Percentiles rank a stretch among this genome's conserved stretches.
Conservation (phyloP, 2,797 vertebrate genomes). For the Eulemur coronatus region DNA sequence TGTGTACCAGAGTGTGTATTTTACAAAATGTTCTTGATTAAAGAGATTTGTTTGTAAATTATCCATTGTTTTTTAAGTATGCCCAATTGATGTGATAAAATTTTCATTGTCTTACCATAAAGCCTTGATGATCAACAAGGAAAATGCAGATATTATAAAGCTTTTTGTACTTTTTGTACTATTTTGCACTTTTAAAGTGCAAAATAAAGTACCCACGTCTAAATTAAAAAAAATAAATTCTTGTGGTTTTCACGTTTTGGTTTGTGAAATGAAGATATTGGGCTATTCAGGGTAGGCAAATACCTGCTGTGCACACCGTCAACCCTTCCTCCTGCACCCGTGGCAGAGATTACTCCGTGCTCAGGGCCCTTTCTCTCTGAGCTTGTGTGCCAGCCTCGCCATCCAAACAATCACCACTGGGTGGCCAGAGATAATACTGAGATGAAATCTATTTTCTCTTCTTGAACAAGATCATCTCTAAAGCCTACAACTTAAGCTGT, state of each 20-base stretch:
- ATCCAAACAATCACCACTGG: neutral
- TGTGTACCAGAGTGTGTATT: too few relatives aligned
- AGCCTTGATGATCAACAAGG: too few relatives aligned
- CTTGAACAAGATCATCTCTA: neutral
- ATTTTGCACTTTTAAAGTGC: constrained; percentile 60
- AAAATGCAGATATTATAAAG: constrained; percentile 57
- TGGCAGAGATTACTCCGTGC: neutral
- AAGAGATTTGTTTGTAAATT: too few relatives aligned
- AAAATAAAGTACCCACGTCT: constrained; percentile 69
- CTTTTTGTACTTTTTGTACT: too few relatives aligned
- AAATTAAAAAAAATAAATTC: neutral
- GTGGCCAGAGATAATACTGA: neutral
- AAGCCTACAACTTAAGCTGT: neutral
- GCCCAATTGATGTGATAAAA: too few relatives aligned
- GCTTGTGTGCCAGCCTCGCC: neutral
- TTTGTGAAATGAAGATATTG: neutral
- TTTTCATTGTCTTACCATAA: too few relatives aligned
- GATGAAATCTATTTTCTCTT: neutral
- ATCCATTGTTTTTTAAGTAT: too few relatives aligned
- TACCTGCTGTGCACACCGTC: neutral
- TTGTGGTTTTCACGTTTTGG: neutral
- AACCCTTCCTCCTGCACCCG: neutral
- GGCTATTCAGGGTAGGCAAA: neutral
- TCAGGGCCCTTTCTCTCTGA: neutral
- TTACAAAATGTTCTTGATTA: too few relatives aligned